Evolutionary conservation across 2,888 invertebrate genomes (phyloP).

Genomic region (Rotaria magnacalcarata): DNA sequence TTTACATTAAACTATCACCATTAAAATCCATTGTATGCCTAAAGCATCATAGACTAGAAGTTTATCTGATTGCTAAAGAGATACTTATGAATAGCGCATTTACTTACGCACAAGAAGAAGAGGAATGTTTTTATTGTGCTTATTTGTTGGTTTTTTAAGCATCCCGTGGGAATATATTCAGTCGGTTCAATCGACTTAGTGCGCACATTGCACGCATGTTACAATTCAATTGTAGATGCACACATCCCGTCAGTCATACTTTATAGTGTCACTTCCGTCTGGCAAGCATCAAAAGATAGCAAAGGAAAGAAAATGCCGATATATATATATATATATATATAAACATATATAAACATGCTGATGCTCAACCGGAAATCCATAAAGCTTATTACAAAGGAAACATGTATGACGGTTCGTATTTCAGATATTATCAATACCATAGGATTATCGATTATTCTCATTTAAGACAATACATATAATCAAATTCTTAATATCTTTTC

Average conservation of each 20-base stretch:
- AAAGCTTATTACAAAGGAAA: background rate
- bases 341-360: background rate
- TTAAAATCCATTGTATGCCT: background rate
- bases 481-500: background rate
- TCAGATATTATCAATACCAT: background rate
- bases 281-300: background rate
- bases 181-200: background rate
- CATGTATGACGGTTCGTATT: background rate
- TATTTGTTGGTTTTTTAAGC: slow-evolving; percentile 18
- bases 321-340: background rate
- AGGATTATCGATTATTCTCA: background rate
- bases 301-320: background rate
- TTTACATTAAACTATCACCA: background rate
- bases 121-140: background rate
- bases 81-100: background rate
- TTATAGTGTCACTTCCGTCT: slow-evolving; percentile 2
- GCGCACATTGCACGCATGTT: background rate
- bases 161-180: background rate
- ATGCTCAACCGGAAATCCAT: background rate
- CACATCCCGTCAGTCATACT: background rate
- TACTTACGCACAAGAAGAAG: background rate
- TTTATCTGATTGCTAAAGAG: slow-evolving; percentile 14
- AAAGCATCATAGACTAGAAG: background rate
- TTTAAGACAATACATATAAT: background rate
- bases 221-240: background rate